Conservation (phyloP, 2,888 invertebrate species). For the Lasioglossum malachurum region DNA sequence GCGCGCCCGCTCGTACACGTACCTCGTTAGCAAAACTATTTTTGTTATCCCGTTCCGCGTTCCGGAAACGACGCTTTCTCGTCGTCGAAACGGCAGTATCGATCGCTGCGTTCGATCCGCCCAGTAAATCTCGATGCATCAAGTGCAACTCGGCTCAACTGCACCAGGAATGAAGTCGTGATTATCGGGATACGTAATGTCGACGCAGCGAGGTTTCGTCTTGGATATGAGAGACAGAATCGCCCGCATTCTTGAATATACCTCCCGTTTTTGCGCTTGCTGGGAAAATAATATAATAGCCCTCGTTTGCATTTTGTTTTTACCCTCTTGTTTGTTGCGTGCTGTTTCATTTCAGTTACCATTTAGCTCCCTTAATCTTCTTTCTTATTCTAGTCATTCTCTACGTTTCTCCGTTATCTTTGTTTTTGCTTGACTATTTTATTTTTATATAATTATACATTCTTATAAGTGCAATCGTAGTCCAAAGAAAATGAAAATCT, state of each 20-base stretch:
- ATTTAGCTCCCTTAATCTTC: not conserved
- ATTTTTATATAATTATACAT: not conserved
- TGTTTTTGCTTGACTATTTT: not conserved
- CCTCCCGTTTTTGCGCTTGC: not conserved
- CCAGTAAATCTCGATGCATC: not conserved
- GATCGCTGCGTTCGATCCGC: not conserved
- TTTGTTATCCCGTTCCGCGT: slow-evolving; percentile 39
- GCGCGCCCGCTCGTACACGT: not conserved
- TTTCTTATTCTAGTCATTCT: not conserved
- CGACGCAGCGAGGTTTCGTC: not conserved
- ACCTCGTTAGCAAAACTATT: slow-evolving; percentile 46
- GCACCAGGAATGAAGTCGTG: slow-evolving; percentile 1
- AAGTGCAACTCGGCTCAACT: not conserved
- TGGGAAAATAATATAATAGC: not conserved
- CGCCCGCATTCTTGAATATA: not conserved
- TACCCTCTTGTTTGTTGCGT: not conserved
- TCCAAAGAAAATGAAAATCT: not conserved
- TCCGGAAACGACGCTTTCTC: slow-evolving; percentile 30
- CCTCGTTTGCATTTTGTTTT: not conserved
- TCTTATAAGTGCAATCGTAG: not conserved
- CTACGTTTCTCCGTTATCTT: not conserved
- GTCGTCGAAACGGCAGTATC: not conserved
- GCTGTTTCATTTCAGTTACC: not conserved
- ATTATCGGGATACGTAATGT: not conserved
- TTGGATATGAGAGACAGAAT: not conserved